Conservation (phyloP, 2,113 vertebrate species). For the Sorex araneus region DNA sequence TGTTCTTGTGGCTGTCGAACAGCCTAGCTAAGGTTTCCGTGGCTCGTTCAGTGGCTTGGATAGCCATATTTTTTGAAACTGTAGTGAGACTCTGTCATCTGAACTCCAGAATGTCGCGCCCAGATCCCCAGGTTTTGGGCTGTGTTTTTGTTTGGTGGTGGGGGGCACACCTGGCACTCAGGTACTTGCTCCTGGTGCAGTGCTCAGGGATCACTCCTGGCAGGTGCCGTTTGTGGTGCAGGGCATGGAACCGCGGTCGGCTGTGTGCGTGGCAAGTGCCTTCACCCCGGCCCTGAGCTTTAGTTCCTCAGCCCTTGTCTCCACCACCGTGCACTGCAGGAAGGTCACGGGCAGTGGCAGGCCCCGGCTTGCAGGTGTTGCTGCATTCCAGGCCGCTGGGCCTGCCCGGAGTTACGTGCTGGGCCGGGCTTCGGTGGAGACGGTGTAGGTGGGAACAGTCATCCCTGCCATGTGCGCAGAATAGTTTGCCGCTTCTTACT, state of each 20-base stretch:
- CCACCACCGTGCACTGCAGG: background rate
- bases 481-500: background rate
- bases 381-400: constrained; percentile 67
- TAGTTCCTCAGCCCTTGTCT: background rate
- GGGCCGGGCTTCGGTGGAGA: constrained; percentile 4
- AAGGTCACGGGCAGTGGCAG: constrained; percentile 71
- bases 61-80: background rate
- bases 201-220: too few relatives aligned
- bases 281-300: too few relatives aligned
- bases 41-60: background rate
- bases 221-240: too few relatives aligned
- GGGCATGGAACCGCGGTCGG: too few relatives aligned
- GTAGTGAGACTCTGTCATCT: background rate
- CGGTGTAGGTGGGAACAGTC: constrained; percentile 40
- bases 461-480: background rate
- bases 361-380: constrained; percentile 59
- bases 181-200: too few relatives aligned
- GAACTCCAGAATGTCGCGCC: background rate
- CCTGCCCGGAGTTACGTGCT: constrained; percentile 33
- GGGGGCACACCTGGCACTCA: too few relatives aligned
- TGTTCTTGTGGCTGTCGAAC: too few relatives aligned
- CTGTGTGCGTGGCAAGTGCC: too few relatives aligned
- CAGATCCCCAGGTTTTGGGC: background rate
- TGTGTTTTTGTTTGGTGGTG: background rate
- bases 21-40: too few relatives aligned